Evolutionary conservation across 2,797 vertebrate genomes (phyloP), one percentile per base, ranked within the genome.

Genomic region (Adelosebastes latens): DNA sequence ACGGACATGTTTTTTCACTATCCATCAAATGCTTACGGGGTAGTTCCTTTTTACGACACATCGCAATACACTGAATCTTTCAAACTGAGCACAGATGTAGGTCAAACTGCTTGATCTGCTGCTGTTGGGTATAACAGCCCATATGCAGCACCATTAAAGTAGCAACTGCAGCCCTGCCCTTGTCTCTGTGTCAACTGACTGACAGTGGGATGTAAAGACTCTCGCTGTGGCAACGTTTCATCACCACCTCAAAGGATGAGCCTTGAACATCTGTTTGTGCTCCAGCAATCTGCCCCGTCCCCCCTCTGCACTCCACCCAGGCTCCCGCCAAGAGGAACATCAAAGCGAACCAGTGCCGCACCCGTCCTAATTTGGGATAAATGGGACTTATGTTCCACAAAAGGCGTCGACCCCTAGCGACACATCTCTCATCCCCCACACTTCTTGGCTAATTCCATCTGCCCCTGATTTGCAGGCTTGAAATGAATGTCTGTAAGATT

Each of bases 321-420:
- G 60, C 82, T 75, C 83, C 84, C 81, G 80, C 88, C 89, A 87
- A 92, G 88, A 92, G 74, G 77, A 89, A 94, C 94, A 93, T 96
- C 95, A 96, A 95, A 96, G 94, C 14, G 18, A 81, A 89, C 79
- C 84, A 83, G 87, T 68, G 88, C 88, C 72, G 86, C 87, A 82
- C 90, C 87, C 85, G 81, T 85, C 88, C 88, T 94, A 93, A 95
- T 95, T 94, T 92, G 64, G 93, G 91, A 94, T 95, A 96, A 96
- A 96, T 91, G 93, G 87, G 90, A 94, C 89, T 95, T 94, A 92
- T 93, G 93, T 90, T 95, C 88, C 86, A 94, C 91, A 94, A 94
- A 94, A 95, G 88, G 81, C 77, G 3, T 89, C 83, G 88, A 94
- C 88, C 89, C 91, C 87, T 85, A 32, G 88, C 79, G 82, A 94